These are phyloP conservation scores for Salvelinus sp. DNA, from an alignment of 2,113 vertebrate species.

Conservation along the genomic window DNA sequence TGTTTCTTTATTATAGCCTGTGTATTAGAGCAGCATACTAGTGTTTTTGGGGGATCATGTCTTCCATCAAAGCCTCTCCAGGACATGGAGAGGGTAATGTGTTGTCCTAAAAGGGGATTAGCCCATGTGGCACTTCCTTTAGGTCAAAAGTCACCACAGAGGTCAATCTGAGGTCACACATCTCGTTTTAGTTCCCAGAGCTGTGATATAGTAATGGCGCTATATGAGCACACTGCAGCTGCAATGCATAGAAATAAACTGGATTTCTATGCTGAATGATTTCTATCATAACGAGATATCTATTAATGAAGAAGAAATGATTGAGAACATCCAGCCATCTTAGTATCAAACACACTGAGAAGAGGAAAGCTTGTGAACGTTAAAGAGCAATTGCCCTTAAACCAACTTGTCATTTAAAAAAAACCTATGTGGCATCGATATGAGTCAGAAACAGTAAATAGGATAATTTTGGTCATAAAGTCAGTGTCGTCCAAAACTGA, in stretches of 20 bases:
- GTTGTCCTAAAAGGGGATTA: conserved; percentile 27
- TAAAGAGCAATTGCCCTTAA: too few relatives aligned
- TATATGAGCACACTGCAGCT: not conserved
- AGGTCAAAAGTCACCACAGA: conserved; percentile 44
- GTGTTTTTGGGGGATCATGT: not conserved
- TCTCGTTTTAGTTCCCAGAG: conserved; percentile 22
- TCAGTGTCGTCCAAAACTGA: too few relatives aligned
- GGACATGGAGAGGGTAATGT: conserved; percentile 30
- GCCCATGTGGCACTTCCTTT: conserved; percentile 47
- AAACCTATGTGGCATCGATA: too few relatives aligned
- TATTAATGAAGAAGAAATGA: too few relatives aligned
- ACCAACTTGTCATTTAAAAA: too few relatives aligned
- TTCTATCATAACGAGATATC: too few relatives aligned
- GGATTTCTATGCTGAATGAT: too few relatives aligned
- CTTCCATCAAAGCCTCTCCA: not conserved
- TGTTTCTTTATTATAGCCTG: not conserved
- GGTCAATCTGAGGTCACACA: conserved; percentile 32
- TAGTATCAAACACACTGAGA: too few relatives aligned
- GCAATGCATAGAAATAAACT: not conserved
- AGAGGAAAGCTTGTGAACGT: too few relatives aligned
- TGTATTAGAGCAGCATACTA: not conserved
- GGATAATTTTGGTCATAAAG: too few relatives aligned
- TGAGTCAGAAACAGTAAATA: too few relatives aligned
- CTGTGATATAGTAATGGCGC: not conserved
- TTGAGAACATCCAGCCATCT: too few relatives aligned